Evolutionary conservation across 2,888 invertebrate genomes (phyloP).

Genomic region (Laspeyria flexula): DNA sequence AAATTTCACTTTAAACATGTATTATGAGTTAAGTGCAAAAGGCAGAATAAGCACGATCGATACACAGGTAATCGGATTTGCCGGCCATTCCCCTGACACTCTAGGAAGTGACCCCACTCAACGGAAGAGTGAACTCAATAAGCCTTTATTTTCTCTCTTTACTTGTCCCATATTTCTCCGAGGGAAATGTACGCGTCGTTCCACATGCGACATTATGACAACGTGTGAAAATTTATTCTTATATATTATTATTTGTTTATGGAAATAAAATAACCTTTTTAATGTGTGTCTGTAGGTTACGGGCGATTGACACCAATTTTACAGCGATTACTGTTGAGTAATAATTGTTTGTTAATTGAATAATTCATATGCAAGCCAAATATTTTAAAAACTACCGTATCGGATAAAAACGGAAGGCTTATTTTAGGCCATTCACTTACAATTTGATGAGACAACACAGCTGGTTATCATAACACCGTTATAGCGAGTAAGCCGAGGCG

Average conservation of each 20-base stretch:
- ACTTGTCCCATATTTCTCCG: slow-evolving; percentile 41
- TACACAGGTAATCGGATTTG: slow-evolving; percentile 72
- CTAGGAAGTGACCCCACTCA: slow-evolving; percentile 76
- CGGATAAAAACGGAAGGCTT: background rate
- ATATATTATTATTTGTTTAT: slow-evolving; percentile 10
- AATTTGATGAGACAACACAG: background rate
- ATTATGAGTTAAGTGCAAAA: slow-evolving; percentile 30
- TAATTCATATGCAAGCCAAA: slow-evolving; percentile 4
- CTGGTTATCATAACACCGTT: background rate
- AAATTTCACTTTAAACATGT: slow-evolving; percentile 28
- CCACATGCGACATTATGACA: slow-evolving; percentile 10
- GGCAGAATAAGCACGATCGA: slow-evolving; percentile 64
- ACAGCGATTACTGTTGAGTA: slow-evolving; percentile 16
- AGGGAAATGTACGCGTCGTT: slow-evolving; percentile 28
- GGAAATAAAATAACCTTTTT: slow-evolving; percentile 31
- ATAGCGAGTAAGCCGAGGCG: background rate
- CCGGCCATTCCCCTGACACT: slow-evolving; percentile 61
- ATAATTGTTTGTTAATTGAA: slow-evolving; percentile 15
- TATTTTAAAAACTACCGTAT: background rate
- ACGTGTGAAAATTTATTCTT: slow-evolving; percentile 24
- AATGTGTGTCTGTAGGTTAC: slow-evolving; percentile 27
- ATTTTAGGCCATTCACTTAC: slow-evolving; percentile 4
- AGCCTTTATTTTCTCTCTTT: slow-evolving; percentile 61
- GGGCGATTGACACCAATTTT: slow-evolving; percentile 23
- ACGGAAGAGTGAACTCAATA: slow-evolving; percentile 70